Base-by-base conservation (phyloP, 2,113 vertebrate genomes). In the Dermatemys mawii region DNA sequence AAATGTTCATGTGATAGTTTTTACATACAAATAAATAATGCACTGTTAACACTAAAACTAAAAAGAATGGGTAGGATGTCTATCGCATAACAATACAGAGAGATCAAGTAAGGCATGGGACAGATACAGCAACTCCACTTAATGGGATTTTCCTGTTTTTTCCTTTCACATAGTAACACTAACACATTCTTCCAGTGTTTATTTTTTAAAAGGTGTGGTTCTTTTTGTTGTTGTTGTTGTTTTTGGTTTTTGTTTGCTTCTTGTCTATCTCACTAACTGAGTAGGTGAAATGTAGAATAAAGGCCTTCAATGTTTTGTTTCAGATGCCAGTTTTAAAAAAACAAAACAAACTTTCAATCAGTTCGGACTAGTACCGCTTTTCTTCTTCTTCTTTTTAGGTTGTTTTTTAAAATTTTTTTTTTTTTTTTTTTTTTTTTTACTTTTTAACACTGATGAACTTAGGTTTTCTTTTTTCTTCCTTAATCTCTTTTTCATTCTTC, bases 131-230 rank as follows among this genome's bases (percentile, higher is more conserved):
- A 98, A 98, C 98, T 98, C 97, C 98, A 97, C 97, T 97, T 96
- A 97, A 97, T 84, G 97, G 97, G 97, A 97, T 98, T 98, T 98
- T 98, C 98, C 98, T 98, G 97, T 96, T 98, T 98, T 98, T 98
- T 99, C 98, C 98, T 98, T 99, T 99, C 99, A 99, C 99, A 99
- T 99, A 99, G 98, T 98, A 98, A 99, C 98, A 98, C 98, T 98
- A 98, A 98, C 98, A 98, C 98, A 98, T 98, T 99, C 98, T 99
- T 99, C 99, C 99, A 99, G 99, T 99, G 99, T 99, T 99, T 99
- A 98, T 98, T 98, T 98, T 98, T 97, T 94, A 96, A 98, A 98
- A 95, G 96, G 84, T 97, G 94, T 92, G 85, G 78, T 81, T 89
- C 83, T 92, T 86, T 93, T 95, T 97, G 94, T 92, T 86, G 78